Evolutionary conservation across 2,797 vertebrate species (phyloP), one percentile per base, ranked within the genome.

Genomic region (Lithobates pipiens): DNA sequence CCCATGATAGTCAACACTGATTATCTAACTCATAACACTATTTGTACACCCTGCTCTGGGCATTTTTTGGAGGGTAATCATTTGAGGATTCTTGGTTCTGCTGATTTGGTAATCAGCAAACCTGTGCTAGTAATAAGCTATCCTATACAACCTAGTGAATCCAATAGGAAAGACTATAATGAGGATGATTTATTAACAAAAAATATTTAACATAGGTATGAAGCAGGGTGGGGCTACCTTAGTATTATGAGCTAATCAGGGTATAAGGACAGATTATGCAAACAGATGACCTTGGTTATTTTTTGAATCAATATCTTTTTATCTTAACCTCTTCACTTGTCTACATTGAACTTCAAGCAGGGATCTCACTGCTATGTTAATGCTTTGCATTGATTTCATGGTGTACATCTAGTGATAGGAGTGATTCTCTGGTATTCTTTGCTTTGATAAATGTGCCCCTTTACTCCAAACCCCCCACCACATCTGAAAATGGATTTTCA

Each of bases 381-480:
- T 61, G 72, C 29, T 65, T 32, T 77, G 50, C 69, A 72, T 36
- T 54, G 25, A 44, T 42, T 84, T 84, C 54, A 77, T 78, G 68
- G 65, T 42, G 25, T 72, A 65, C 15, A 65, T 84, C 34, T 61
- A 77, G 70, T 63, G 16, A 72, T 65, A 77, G 63, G 34, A 70
- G 15, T 63, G 36, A 72, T 71, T 84, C 68, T 63, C 54, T 78
- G 50, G 61, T 84, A 77, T 78, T 78, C 76, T 61, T 72, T 84
- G 76, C 39, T 84, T 78, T 72, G 34, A 80, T 57, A 80, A 54
- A 85, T 80, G 36, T 80, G 70, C 67, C 69, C 80, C 27, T 83
- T 50, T 57, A 27, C 61, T 42, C 7, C 71, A 74, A 61, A 65
- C 74, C 75, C 68, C n/a, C 77, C 54, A 6, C 39, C 32, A 9